A percentile compares a stretch with the other conserved stretches of the same genome.
phyloP scores from a whole-genome alignment of 2,888 invertebrate genomes.

The Morinoia aosen region DNA sequence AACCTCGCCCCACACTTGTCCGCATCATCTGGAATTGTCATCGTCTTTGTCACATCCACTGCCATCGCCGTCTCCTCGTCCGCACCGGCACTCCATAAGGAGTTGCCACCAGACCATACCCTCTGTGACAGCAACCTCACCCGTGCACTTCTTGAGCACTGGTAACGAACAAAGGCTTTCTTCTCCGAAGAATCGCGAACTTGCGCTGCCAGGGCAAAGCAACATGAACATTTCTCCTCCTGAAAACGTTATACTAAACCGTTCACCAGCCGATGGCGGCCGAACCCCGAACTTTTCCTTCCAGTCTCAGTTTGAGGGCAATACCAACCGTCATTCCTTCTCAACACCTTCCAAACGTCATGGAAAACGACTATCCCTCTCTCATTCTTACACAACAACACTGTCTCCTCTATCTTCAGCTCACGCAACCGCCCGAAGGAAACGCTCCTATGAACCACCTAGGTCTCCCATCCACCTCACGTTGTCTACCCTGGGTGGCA shows the following conservation, averaged over 20 bases:
- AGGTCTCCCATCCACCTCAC: slow-evolving; percentile 34
- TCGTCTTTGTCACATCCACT: neutral
- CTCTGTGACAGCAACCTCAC: neutral
- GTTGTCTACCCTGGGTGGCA: neutral
- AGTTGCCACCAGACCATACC: neutral
- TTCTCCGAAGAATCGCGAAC: neutral
- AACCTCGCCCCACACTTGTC: neutral
- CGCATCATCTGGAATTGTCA: neutral
- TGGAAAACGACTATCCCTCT: neutral
- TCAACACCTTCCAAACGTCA: neutral
- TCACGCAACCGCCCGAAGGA: neutral
- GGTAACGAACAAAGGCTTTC: slow-evolving; percentile 13
- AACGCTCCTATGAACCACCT: slow-evolving; percentile 16
- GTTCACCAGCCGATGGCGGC: neutral
- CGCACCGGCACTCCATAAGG: neutral
- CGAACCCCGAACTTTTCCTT: neutral
- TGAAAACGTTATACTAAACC: neutral
- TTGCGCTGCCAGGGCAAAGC: neutral
- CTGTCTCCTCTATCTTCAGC: neutral
- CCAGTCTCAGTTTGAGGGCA: neutral
- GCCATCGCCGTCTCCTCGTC: neutral
- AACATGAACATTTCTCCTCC: neutral
- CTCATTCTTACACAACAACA: slow-evolving; percentile 1
- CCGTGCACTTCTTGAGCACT: neutral
- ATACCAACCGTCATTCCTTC: neutral